Evolutionary conservation across 2,113 vertebrate genomes (phyloP).

Genomic region (Neodontobutis hainanensis): DNA sequence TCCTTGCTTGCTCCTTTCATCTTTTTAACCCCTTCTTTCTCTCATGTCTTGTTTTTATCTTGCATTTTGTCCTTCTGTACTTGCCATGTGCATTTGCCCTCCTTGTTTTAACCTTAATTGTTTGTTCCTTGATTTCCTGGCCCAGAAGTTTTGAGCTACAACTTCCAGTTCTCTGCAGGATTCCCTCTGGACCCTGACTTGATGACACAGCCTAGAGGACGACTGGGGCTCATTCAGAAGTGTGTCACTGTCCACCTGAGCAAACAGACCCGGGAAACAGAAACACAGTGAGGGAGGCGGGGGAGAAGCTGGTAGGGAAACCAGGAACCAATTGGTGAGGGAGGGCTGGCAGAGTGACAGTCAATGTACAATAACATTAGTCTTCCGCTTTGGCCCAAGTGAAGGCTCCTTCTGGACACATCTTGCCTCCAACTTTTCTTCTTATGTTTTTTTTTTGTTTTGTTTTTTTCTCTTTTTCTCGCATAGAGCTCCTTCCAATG

Average conservation of each 20-base stretch:
- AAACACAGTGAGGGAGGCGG: conserved; percentile 29
- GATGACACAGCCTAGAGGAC: conserved; percentile 89
- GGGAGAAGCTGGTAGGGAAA: conserved; percentile 69
- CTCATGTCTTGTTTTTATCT: conserved; percentile 42
- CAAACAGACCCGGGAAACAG: conserved; percentile 86
- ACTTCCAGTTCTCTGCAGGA: conserved; percentile 86
- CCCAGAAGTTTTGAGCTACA: conserved; percentile 84
- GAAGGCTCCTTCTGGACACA: conserved; percentile 88
- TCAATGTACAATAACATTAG: conserved; percentile 96
- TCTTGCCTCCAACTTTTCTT: conserved; percentile 83
- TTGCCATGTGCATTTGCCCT: conserved; percentile 47
- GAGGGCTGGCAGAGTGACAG: conserved; percentile 89
- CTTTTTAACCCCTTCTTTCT: conserved; percentile 24
- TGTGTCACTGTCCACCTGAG: conserved; percentile 99
- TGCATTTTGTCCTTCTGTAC: conserved; percentile 11
- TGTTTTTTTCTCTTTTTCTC: conserved; percentile 73
- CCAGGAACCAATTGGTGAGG: conserved; percentile 87
- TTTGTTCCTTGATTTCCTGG: conserved; percentile 75
- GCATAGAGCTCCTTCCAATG: conserved; percentile 88
- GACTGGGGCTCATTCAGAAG: conserved; percentile 90
- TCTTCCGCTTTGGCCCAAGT: conserved; percentile 90
- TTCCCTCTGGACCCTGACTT: conserved; percentile 78
- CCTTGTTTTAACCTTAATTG: conserved; percentile 31
- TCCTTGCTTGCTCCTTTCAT: conserved; percentile 11
- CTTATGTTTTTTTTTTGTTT: conserved; percentile 48